These are phyloP conservation scores for Tolmerus cingulatus DNA, from an alignment of 2,888 invertebrate genomes.

Conservation along the genomic window DNA sequence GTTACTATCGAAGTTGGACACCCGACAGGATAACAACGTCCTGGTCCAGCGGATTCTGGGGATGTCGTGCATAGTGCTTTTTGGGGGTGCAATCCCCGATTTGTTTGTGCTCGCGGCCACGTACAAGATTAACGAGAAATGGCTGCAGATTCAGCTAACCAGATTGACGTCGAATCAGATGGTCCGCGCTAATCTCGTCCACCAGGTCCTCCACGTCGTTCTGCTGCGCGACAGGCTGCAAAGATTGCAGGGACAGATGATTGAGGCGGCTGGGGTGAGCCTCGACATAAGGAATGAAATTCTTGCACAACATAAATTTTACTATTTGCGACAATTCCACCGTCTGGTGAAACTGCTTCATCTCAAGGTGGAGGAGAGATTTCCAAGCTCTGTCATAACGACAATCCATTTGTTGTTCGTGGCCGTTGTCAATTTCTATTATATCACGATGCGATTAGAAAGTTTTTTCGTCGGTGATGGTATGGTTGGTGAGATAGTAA, in stretches of 20 bases:
- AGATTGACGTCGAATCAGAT: slow-evolving; percentile 1
- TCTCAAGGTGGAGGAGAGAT: not conserved
- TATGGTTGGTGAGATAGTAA: not conserved
- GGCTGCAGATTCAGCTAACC: not conserved
- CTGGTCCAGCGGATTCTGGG: not conserved
- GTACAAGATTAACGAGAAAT: not conserved
- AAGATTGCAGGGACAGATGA: not conserved
- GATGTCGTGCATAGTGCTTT: not conserved
- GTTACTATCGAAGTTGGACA: not conserved
- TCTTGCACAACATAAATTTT: not conserved
- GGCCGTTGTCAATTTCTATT: not conserved
- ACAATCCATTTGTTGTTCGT: not conserved
- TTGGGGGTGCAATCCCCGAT: not conserved
- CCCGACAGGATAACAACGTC: not conserved
- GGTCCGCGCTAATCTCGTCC: not conserved
- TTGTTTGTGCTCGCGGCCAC: not conserved
- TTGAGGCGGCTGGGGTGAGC: not conserved
- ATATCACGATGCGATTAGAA: not conserved
- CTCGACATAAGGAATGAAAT: not conserved
- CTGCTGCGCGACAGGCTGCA: not conserved
- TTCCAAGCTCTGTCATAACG: not conserved
- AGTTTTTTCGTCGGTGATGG: not conserved
- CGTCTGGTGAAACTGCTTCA: not conserved
- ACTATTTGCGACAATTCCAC: not conserved
- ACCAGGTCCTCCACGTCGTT: not conserved